Evolutionary conservation across 2,888 invertebrate genomes (phyloP).

Genomic region (Tolmerus cingulatus): DNA sequence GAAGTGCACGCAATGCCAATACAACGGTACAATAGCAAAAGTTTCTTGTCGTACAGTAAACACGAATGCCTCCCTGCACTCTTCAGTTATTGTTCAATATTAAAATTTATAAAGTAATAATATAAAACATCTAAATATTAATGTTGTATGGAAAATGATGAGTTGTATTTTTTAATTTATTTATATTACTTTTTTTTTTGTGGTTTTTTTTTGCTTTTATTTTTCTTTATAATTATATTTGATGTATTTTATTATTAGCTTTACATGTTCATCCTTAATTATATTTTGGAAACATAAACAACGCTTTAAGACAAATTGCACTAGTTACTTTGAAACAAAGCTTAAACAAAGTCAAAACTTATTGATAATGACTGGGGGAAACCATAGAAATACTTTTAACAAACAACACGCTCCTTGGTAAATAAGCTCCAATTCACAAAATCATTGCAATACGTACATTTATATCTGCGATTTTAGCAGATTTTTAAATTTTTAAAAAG

Average conservation of each 20-base stretch:
- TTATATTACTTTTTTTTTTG: not conserved
- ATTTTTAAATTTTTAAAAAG: not conserved
- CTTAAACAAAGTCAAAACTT: constrained; percentile 5
- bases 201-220: not conserved
- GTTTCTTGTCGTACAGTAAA: constrained; percentile 17
- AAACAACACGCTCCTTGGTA: constrained; percentile 9
- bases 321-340: constrained; percentile 29
- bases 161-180: not conserved
- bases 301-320: constrained; percentile 30
- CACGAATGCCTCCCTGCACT: not conserved
- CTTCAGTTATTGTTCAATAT: constrained; percentile 13
- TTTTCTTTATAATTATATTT: not conserved
- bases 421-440: constrained; percentile 32
- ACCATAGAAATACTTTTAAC: not conserved
- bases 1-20: constrained; percentile 33
- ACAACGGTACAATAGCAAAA: constrained; percentile 37
- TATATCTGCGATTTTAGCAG: not conserved
- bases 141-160: constrained; percentile 33
- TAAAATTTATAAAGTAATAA: constrained; percentile 42
- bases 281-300: constrained; percentile 24
- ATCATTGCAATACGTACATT: not conserved
- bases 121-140: constrained; percentile 39
- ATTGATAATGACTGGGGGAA: not conserved
- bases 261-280: constrained; percentile 14
- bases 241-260: constrained; percentile 21